Conservation (phyloP, 2,113 vertebrate genomes). For the Sardina pilchardus region DNA sequence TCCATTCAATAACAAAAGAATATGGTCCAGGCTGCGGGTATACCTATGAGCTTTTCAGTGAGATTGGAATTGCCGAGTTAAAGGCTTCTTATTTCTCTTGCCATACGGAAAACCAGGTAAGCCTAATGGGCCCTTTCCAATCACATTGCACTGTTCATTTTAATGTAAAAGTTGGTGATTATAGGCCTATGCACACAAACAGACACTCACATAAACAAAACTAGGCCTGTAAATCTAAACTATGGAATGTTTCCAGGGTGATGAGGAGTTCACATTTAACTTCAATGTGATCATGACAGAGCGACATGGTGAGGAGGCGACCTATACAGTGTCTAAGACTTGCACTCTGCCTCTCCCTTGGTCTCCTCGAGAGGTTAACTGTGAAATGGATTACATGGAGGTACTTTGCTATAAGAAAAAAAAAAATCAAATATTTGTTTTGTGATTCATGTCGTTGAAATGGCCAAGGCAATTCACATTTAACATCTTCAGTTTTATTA, state of each 20-base stretch:
- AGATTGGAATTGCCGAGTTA: constrained; percentile 36
- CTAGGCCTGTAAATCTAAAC: neutral
- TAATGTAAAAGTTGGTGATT: no score
- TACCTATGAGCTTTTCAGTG: constrained; percentile 33
- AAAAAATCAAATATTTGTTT: no score
- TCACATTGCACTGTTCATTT: no score
- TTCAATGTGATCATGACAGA: constrained; percentile 52
- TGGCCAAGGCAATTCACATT: no score
- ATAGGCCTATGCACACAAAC: no score
- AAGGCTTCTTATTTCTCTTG: constrained; percentile 70
- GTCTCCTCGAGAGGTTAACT: constrained; percentile 63
- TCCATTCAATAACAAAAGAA: constrained; percentile 46
- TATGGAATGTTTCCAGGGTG: constrained; percentile 41
- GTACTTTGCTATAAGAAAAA: constrained; percentile 32
- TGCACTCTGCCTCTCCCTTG: constrained; percentile 48
- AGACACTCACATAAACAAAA: no score
- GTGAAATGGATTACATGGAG: constrained; percentile 72
- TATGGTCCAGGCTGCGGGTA: constrained; percentile 66
- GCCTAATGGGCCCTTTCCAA: neutral
- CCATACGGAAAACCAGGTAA: constrained; percentile 58
- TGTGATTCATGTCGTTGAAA: no score
- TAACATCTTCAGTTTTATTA: no score
- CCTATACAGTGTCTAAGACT: constrained; percentile 50
- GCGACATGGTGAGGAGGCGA: constrained; percentile 12
- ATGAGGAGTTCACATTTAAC: constrained; percentile 50